Conservation (phyloP, 2,797 vertebrate genomes). For the Ataeniobius toweri region DNA sequence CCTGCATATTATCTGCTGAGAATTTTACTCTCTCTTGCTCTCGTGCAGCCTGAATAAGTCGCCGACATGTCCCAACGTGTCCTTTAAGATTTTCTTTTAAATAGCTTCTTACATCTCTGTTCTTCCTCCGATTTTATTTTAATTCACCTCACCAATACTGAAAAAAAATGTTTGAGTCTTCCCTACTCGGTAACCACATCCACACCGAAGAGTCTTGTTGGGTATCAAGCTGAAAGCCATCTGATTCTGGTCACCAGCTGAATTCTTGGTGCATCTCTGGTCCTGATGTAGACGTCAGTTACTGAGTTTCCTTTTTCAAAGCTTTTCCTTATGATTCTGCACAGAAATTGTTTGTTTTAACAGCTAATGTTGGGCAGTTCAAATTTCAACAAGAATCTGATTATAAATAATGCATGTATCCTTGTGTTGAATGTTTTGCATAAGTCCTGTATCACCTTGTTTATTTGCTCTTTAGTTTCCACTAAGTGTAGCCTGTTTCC, state of each 20-base stretch:
- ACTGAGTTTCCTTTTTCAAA: not conserved
- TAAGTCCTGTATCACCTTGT: not conserved
- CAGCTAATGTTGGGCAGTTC: not conserved
- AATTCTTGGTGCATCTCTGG: not conserved
- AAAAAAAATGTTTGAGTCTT: no score
- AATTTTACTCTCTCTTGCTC: not conserved
- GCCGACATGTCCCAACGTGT: no score
- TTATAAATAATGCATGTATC: not conserved
- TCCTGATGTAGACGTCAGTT: not conserved
- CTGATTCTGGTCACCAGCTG: not conserved
- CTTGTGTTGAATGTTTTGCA: not conserved
- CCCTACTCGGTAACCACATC: no score
- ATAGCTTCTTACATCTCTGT: no score
- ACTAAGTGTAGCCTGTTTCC: constrained; percentile 2
- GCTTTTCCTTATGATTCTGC: not conserved
- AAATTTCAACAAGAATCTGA: not conserved
- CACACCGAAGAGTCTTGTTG: no score
- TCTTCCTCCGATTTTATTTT: no score
- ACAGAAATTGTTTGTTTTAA: not conserved
- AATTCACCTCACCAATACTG: no score
- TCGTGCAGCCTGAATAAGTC: no score
- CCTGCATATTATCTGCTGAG: not conserved
- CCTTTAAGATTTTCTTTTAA: no score
- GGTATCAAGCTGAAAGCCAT: no score
- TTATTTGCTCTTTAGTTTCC: constrained; percentile 4